These are phyloP conservation scores for Mirounga angustirostris DNA, from an alignment of 2,113 vertebrate genomes.

Conservation along the genomic window DNA sequence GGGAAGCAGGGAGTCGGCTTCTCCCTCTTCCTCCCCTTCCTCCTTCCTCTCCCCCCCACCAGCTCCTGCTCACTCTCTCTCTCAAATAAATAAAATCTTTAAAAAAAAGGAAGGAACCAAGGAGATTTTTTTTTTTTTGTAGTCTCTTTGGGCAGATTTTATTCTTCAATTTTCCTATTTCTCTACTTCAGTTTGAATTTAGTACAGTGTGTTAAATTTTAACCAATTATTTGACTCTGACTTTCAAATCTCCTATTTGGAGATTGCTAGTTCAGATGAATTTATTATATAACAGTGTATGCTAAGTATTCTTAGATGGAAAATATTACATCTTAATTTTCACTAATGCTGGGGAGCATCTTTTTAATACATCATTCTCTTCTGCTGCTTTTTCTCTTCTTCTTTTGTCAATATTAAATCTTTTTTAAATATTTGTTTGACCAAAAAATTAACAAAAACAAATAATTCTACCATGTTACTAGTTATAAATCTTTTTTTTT, in stretches of 20 bases:
- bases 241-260: neutral
- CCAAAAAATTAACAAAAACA: conserved; percentile 62
- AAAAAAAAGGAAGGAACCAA: neutral
- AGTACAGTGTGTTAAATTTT: neutral
- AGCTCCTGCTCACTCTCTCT: neutral
- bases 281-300: neutral
- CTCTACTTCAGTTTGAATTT: neutral
- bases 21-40: neutral
- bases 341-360: neutral
- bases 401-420: neutral
- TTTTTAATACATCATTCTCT: neutral
- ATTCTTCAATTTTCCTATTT: neutral
- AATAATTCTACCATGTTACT: neutral
- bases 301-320: neutral
- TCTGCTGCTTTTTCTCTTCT: neutral
- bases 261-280: neutral
- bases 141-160: neutral
- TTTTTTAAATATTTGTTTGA: neutral
- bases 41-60: no score
- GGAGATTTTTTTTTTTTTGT: neutral
- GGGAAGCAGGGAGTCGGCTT: no score
- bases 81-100: neutral
- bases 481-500: neutral
- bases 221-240: neutral
- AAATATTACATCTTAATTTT: neutral